phyloP scores from a whole-genome alignment of 2,113 vertebrate species.

The Rhinichthys klamathensis region DNA sequence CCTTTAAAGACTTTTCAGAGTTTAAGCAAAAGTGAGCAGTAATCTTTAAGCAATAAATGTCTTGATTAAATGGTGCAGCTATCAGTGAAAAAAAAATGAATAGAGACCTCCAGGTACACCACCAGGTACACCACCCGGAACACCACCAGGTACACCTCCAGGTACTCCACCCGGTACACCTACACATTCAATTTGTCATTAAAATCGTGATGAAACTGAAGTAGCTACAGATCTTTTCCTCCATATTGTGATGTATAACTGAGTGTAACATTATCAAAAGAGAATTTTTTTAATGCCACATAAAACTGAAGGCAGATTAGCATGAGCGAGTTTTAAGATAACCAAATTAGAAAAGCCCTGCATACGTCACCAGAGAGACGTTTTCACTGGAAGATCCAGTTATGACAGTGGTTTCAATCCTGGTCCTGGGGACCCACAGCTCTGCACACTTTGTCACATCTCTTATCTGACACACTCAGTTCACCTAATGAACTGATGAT shows the following conservation, averaged over 20 bases:
- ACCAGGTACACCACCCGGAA: conserved; percentile 1
- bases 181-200: background rate
- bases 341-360: background rate
- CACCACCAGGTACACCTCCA: conserved; percentile 1
- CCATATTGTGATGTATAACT: background rate
- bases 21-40: background rate
- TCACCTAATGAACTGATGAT: background rate
- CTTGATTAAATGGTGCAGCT: background rate
- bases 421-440: background rate
- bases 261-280: background rate
- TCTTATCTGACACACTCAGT: background rate
- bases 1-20: background rate
- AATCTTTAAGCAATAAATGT: background rate
- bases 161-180: conserved; percentile 12
- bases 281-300: background rate
- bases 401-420: background rate
- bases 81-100: background rate
- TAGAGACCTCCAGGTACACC: background rate
- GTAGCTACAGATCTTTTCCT: background rate
- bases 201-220: background rate
- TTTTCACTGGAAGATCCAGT: background rate
- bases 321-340: background rate
- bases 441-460: background rate
- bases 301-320: background rate
- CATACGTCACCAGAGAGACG: background rate